Conservation (phyloP, 2,888 invertebrate genomes). For the Creontiades dilutus region DNA sequence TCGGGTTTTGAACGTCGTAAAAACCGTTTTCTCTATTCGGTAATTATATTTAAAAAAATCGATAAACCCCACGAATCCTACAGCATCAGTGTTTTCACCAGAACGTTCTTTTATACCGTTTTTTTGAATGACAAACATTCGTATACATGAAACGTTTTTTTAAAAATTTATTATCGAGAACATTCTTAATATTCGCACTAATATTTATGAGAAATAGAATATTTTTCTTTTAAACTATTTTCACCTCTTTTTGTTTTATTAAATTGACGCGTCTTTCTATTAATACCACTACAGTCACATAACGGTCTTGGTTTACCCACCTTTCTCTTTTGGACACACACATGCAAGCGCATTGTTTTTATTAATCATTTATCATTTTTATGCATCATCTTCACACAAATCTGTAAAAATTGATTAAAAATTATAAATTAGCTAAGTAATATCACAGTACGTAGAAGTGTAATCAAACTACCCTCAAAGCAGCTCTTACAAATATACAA, state of each 20-base stretch:
- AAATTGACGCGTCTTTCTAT: slow-evolving; percentile 60
- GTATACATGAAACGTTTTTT: slow-evolving; percentile 9
- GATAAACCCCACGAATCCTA: slow-evolving; percentile 55
- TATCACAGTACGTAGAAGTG: slow-evolving; percentile 79
- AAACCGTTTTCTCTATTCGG: slow-evolving; percentile 7
- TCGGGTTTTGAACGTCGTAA: slow-evolving; percentile 8
- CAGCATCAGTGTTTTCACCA: slow-evolving; percentile 46
- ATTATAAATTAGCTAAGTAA: slow-evolving; percentile 74
- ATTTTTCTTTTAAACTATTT: slow-evolving; percentile 44
- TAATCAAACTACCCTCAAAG: slow-evolving; percentile 75
- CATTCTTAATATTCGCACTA: slow-evolving; percentile 5
- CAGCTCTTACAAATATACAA: slow-evolving; percentile 70
- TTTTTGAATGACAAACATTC: slow-evolving; percentile 6
- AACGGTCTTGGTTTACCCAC: slow-evolving; percentile 72
- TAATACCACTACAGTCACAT: slow-evolving; percentile 48
- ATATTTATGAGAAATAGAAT: slow-evolving; percentile 27
- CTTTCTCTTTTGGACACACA: slow-evolving; percentile 76
- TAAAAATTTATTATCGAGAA: slow-evolving; percentile 10
- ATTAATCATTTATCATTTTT: slow-evolving; percentile 36
- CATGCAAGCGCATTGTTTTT: slow-evolving; percentile 76
- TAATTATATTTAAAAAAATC: slow-evolving; percentile 20
- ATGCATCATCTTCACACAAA: slow-evolving; percentile 57
- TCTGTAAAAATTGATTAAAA: slow-evolving; percentile 63
- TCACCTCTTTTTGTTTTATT: slow-evolving; percentile 29
- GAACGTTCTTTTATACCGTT: slow-evolving; percentile 10